phyloP scores from a whole-genome alignment of 2,888 invertebrate species.

The Drosophila cognata region DNA sequence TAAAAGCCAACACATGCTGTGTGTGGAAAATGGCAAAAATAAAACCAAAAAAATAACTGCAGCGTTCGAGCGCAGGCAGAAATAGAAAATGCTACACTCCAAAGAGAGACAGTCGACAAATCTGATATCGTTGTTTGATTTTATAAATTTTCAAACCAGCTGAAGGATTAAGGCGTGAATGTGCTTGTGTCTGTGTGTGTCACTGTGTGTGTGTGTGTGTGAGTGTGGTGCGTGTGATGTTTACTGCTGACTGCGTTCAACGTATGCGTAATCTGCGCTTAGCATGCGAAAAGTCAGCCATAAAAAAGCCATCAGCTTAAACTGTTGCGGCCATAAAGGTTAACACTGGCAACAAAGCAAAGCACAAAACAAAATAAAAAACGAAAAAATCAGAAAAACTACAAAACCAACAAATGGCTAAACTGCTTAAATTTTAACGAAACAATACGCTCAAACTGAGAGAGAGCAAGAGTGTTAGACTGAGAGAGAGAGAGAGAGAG shows the following conservation, averaged over 20 bases:
- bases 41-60: conserved; percentile 26
- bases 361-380: conserved; percentile 14
- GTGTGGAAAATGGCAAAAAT: conserved; percentile 9
- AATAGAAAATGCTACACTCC: conserved; percentile 29
- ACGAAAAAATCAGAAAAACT: conserved; percentile 16
- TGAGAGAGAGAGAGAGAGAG: neutral
- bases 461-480: neutral
- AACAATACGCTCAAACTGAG: conserved; percentile 67
- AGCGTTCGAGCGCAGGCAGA: conserved; percentile 33
- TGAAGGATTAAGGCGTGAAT: conserved; percentile 14
- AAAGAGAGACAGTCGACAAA: conserved; percentile 36
- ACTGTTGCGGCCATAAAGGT: conserved; percentile 80
- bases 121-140: conserved; percentile 47
- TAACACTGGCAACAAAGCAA: conserved; percentile 64
- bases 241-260: conserved; percentile 51
- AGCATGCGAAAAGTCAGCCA: conserved; percentile 76
- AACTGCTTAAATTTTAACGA: conserved; percentile 76
- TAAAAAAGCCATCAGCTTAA: conserved; percentile 79
- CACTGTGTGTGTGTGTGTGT: neutral
- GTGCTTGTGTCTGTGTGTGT: neutral
- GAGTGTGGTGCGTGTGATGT: conserved; percentile 48
- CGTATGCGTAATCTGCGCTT: conserved; percentile 80
- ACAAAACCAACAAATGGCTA: conserved; percentile 56
- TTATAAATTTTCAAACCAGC: conserved; percentile 47
- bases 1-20: conserved; percentile 18